Evolutionary conservation across 2,888 invertebrate species (phyloP).

Genomic region (Pyrochroa serraticornis): DNA sequence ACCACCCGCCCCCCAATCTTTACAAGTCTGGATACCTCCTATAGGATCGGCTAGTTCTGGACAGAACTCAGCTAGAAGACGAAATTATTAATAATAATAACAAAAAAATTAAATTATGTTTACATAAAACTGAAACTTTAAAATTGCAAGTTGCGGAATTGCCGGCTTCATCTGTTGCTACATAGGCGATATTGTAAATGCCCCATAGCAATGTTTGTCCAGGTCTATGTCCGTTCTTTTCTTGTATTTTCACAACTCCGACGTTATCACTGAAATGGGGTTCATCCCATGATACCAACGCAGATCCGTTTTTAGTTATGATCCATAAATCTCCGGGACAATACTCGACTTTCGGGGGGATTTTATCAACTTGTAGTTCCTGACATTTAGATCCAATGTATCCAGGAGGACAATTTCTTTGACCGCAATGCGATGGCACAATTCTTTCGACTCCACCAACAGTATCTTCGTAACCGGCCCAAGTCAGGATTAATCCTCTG

Average conservation of each 20-base stretch:
- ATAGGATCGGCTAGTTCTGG: constrained; percentile 87
- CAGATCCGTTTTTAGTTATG: constrained; percentile 89
- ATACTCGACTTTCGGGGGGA: constrained; percentile 84
- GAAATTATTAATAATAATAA: constrained; percentile 4
- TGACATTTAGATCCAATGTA: constrained; percentile 86
- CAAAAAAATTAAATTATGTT: constrained; percentile 53
- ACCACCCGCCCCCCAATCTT: constrained; percentile 95
- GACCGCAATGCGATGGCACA: constrained; percentile 91
- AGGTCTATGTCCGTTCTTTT: constrained; percentile 84
- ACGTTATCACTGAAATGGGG: constrained; percentile 91
- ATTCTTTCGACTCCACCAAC: constrained; percentile 88
- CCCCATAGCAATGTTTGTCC: constrained; percentile 91
- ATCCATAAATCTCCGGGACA: constrained; percentile 96
- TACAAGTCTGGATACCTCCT: constrained; percentile 89
- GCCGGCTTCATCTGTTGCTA: constrained; percentile 91
- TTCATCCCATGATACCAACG: constrained; percentile 90
- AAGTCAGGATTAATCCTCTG: constrained; percentile 83
- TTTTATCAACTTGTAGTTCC: constrained; percentile 64
- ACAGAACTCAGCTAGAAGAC: constrained; percentile 81
- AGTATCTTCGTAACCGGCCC: constrained; percentile 92
- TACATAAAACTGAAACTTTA: constrained; percentile 87
- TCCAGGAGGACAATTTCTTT: constrained; percentile 85
- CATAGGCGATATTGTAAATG: constrained; percentile 89
- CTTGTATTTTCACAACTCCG: constrained; percentile 77
- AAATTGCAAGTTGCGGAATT: constrained; percentile 92